Evolutionary conservation across 2,113 vertebrate species (phyloP), one percentile per base, ranked within the genome.

Genomic region (Carollia perspicillata): DNA sequence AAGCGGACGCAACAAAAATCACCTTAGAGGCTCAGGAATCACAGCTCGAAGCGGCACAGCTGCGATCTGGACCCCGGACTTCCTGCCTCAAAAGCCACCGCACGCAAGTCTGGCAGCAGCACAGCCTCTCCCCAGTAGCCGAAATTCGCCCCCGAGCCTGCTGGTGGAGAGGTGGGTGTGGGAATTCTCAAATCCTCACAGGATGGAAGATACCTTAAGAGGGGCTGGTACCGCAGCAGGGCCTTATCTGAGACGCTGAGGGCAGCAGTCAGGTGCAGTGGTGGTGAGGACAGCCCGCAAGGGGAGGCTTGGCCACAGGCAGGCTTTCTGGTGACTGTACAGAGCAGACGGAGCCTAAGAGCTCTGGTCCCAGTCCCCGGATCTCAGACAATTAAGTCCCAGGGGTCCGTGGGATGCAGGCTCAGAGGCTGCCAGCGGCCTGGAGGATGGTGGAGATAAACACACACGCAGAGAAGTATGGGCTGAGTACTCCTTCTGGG

Each of bases 81-180:
- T 13, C 22, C 11, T 30, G 81, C 30, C 68, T 79, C 12, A 35
- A 42, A 65, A 42, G 42, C 55, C 33, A 26, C 0, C 1, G 14
- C 66, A 89, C 13, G 3, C 0, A 0, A 12, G 71, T 26, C 20
- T 2, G n/a, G 17, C 18, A 18, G 37, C 10, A 30, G 30, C 8
- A 80, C 17, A 2, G 3, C 35, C 3, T 37, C 30, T 40, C 42
- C 58, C 23, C 33, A 4, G 44, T 0, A 55, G 71, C 49, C 6
- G 14, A 10, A 51, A 14, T 10, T 2, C 3, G 8, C 1, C 49
- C 42, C 60, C 20, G 72, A 71, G 49, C 28, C 55, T 0, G 5
- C 1, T 8, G 51, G 53, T 18, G 17, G 92, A 22, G 81, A 72
- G 20, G 4, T 5, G 18, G 51, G 65, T 3, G 10, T 30, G 78